phyloP scores from a whole-genome alignment of 2,888 invertebrate species.

The Drosophila lacicola region DNA sequence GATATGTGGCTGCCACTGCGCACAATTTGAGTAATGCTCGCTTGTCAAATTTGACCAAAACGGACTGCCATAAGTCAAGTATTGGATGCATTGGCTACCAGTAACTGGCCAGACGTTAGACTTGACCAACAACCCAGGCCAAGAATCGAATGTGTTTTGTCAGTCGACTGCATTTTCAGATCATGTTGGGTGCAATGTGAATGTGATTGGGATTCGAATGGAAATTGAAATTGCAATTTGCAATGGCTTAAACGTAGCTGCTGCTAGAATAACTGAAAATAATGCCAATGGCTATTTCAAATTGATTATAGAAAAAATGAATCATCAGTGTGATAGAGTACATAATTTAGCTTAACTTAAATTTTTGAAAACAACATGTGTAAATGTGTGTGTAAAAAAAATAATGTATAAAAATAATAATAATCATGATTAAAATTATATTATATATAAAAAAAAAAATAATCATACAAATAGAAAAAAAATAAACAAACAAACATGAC shows the following conservation, averaged over 20 bases:
- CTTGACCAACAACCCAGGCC: neutral
- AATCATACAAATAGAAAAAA: too few species aligned
- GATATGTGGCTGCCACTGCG: slow-evolving; percentile 4
- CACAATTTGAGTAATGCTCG: slow-evolving; percentile 69
- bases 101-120: slow-evolving; percentile 1
- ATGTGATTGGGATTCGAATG: slow-evolving; percentile 2
- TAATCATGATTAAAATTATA: too few species aligned
- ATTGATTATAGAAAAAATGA: neutral
- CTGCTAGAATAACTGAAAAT: neutral
- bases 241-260: neutral
- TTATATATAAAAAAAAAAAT: too few species aligned
- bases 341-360: too few species aligned
- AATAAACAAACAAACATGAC: too few species aligned
- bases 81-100: slow-evolving; percentile 32
- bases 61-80: slow-evolving; percentile 71
- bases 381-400: too few species aligned
- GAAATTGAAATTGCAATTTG: slow-evolving; percentile 1
- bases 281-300: neutral
- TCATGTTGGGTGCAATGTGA: slow-evolving; percentile 10
- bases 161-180: slow-evolving; percentile 16
- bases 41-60: slow-evolving; percentile 70
- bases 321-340: too few species aligned
- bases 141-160: slow-evolving; percentile 10
- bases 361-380: too few species aligned
- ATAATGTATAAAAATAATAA: too few species aligned